Evolutionary conservation across 2,888 invertebrate species (phyloP), one percentile per base, ranked within the genome.

Genomic region (Alsophila aescularia): DNA sequence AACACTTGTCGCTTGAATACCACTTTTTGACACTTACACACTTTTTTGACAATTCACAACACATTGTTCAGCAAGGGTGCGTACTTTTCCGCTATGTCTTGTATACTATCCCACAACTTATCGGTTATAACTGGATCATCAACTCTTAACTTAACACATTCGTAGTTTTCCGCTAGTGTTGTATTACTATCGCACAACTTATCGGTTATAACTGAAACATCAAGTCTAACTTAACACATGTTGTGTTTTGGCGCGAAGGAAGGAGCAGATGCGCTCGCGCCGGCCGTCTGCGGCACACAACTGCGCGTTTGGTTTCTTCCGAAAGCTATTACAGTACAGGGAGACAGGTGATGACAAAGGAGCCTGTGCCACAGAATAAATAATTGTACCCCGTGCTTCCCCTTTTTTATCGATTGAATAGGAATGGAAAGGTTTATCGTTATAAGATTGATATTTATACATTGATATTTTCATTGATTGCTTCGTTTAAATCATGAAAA

Each of bases 271-370:
- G 90, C 85, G 86, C 77, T 55, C 63, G 81, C 84, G 83, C 73
- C 78, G 79, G 64, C 54, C 72, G 73, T 74, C 69, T 73, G 71
- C 75, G 73, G 75, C 69, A 77, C 75, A 50, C 52, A 63, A 66
- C 66, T 63, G 79, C 73, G 62, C 50, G 72, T 69, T 61, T 71
- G 79, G 83, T 84, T 47, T 57, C 87, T 90, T 90, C 89, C 89
- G 84, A 86, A 79, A 86, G 79, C 84, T 79, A 86, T 88, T 87
- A 87, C 81, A 70, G 44, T 87, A 87, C 81, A 70, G 44, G 69
- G 73, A 67, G 87, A 86, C 88, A 90, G 90, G 90, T 90, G 90
- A 85, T 85, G 87, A 87, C 87, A 85, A 81, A 83, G 79, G 81
- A 85, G 75, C 71, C 75, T 81, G 81, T 77, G 81, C 83, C n/a